Percentiles rank a stretch among this genome's conserved stretches.
These are phyloP conservation scores for Morphnarchus princeps DNA, from an alignment of 2,113 vertebrate species.

Conservation along the genomic window DNA sequence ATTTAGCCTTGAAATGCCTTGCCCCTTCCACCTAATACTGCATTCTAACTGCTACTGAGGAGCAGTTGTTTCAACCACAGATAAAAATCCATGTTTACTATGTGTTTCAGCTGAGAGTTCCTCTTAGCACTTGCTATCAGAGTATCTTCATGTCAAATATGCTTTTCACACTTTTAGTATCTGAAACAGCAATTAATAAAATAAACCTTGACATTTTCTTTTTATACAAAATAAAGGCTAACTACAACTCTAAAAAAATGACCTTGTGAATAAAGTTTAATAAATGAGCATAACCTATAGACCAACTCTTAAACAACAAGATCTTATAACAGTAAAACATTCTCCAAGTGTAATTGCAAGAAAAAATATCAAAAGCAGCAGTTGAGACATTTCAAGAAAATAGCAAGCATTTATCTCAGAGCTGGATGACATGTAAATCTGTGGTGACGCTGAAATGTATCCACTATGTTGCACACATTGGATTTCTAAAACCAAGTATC, in stretches of 20 bases:
- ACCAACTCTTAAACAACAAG: background rate
- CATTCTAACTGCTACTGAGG: constrained; percentile 9
- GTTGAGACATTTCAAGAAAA: background rate
- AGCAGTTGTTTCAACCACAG: background rate
- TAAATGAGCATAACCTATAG: background rate
- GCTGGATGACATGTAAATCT: background rate
- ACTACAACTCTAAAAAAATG: background rate
- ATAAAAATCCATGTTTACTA: background rate
- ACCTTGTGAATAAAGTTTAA: background rate
- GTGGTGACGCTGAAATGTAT: background rate
- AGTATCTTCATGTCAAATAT: background rate
- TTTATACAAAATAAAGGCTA: background rate
- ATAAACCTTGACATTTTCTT: background rate
- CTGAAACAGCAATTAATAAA: background rate
- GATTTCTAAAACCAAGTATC: background rate
- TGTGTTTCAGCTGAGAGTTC: background rate
- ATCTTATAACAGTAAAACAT: background rate
- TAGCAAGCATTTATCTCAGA: background rate
- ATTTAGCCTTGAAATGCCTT: constrained; percentile 67
- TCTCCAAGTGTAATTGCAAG: background rate
- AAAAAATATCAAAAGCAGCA: background rate
- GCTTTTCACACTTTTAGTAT: background rate
- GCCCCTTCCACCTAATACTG: constrained; percentile 24
- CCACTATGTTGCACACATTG: background rate
- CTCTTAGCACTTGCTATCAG: background rate